These are phyloP conservation scores for Drosophila tripunctata DNA, from an alignment of 2,888 invertebrate genomes.

Conservation along the genomic window DNA sequence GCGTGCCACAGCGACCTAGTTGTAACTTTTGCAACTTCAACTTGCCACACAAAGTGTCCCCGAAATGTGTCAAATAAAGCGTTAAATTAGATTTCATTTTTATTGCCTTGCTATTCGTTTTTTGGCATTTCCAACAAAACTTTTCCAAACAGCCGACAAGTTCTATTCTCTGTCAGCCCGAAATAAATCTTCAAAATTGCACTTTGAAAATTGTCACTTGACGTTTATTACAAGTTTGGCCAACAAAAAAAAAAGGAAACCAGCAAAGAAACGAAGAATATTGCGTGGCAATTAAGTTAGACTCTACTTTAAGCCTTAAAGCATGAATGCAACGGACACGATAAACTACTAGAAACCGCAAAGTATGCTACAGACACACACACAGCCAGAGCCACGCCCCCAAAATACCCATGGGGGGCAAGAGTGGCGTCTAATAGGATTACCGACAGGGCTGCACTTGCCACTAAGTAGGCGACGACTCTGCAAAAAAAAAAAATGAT, in stretches of 20 bases:
- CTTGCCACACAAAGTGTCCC: conserved; percentile 28
- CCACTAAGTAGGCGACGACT: conserved; percentile 48
- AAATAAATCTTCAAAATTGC: conserved; percentile 51
- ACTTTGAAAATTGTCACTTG: conserved; percentile 43
- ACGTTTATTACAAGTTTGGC: conserved; percentile 22
- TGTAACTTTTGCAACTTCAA: conserved; percentile 32
- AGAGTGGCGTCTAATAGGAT: conserved; percentile 64
- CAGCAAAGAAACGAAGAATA: too few species aligned
- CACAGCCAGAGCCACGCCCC: conserved; percentile 5
- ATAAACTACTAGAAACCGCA: conserved; percentile 61
- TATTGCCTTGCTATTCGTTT: conserved; percentile 13
- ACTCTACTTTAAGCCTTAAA: conserved; percentile 41
- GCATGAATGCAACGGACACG: conserved; percentile 27
- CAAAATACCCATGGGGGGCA: neutral
- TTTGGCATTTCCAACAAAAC: conserved; percentile 13
- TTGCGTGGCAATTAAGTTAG: conserved; percentile 30
- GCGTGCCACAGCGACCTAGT: conserved; percentile 54
- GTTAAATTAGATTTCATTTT: conserved; percentile 70
- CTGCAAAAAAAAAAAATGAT: conserved; percentile 43
- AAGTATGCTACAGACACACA: conserved; percentile 43
- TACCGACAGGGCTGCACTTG: conserved; percentile 49
- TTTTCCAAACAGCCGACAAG: conserved; percentile 36
- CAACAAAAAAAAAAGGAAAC: too few species aligned
- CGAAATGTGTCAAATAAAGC: conserved; percentile 73
- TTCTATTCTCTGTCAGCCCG: conserved; percentile 17